Evolutionary conservation across 2,888 invertebrate species (phyloP).

Genomic region (Tromatobia lineatoria): DNA sequence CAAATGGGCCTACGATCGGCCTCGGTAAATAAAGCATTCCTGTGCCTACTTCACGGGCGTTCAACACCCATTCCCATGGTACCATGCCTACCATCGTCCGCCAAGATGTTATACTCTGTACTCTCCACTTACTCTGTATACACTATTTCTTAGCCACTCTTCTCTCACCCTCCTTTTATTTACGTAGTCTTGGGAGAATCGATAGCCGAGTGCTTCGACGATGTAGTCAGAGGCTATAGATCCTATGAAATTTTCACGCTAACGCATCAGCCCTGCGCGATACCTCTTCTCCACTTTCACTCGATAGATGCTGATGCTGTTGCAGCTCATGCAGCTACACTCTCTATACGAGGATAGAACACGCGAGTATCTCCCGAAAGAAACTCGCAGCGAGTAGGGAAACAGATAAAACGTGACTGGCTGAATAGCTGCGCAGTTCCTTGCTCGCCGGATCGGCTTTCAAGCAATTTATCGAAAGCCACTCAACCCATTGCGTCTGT

Average conservation of each 20-base stretch:
- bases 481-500: conserved; percentile 23
- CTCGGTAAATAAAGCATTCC: conserved; percentile 75
- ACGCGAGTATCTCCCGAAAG: conserved; percentile 42
- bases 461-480: conserved; percentile 62
- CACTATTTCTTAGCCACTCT: conserved; percentile 25
- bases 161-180: conserved; percentile 43
- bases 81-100: conserved; percentile 19
- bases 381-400: conserved; percentile 45
- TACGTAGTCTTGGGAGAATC: conserved; percentile 10
- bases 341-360: conserved; percentile 34
- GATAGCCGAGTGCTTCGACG: conserved; percentile 34
- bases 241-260: conserved; percentile 63
- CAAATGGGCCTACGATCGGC: conserved; percentile 76
- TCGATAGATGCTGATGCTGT: conserved; percentile 45
- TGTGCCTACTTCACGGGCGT: conserved; percentile 28
- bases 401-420: conserved; percentile 64
- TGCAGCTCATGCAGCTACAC: conserved; percentile 48
- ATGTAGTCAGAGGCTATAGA: conserved; percentile 52
- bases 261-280: conserved; percentile 55
- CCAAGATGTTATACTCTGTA: conserved; percentile 15
- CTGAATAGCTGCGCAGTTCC: conserved; percentile 28
- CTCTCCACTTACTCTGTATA: conserved; percentile 21
- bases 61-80: conserved; percentile 37
- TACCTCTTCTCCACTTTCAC: conserved; percentile 47
- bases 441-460: conserved; percentile 39